phyloP scores from a whole-genome alignment of 2,797 vertebrate species.

The Scyliorhinus canicula region DNA sequence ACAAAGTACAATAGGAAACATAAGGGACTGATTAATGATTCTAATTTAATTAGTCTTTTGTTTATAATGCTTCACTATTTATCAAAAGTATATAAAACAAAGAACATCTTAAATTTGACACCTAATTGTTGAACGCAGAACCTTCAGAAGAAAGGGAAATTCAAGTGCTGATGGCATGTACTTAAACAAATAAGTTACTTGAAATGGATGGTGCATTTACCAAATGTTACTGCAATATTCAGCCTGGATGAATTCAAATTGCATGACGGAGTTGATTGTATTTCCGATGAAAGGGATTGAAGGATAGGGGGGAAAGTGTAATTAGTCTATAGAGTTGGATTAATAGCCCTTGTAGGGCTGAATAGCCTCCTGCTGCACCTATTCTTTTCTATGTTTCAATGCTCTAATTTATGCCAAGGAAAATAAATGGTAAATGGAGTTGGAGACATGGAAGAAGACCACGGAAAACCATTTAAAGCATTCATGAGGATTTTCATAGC shows the following conservation, averaged over 20 bases:
- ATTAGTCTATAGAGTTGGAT: too few species aligned
- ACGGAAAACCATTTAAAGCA: not conserved
- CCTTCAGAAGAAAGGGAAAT: not conserved
- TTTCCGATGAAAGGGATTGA: too few species aligned
- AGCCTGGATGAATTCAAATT: not conserved
- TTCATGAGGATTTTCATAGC: not conserved
- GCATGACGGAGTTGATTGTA: not conserved
- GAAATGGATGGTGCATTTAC: not conserved
- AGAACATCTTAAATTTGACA: not conserved
- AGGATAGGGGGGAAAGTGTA: too few species aligned
- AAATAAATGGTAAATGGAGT: not conserved
- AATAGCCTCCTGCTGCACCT: too few species aligned
- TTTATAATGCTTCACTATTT: conserved; percentile 10
- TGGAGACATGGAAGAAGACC: too few species aligned
- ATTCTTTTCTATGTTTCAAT: too few species aligned
- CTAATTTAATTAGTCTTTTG: not conserved
- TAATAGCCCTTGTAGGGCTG: too few species aligned
- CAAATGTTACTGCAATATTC: not conserved
- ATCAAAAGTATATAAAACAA: not conserved
- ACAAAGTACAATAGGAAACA: conserved; percentile 19
- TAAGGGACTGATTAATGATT: not conserved
- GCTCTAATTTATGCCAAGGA: not conserved
- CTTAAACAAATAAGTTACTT: not conserved
- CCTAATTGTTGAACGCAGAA: not conserved
- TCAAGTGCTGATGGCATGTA: not conserved